Percentiles rank a stretch among this genome's conserved stretches.
phyloP scores from a whole-genome alignment of 30 jellyfish, hydroid and myxozoan species.

The Clytia hemisphaerica region DNA sequence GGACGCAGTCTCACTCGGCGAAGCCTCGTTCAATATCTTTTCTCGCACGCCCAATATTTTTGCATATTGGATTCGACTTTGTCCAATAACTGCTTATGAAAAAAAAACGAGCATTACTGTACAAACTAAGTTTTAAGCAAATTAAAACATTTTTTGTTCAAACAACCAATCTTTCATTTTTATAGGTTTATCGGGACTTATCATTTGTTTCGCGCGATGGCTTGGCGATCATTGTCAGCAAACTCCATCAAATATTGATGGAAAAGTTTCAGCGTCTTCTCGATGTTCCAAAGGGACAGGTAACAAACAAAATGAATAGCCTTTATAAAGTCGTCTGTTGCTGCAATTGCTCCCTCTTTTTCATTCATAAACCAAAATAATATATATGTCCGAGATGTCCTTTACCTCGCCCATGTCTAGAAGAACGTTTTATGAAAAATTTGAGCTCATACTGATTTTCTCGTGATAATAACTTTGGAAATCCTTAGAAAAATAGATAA shows the following conservation, averaged over 20 bases:
- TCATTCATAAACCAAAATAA: not conserved
- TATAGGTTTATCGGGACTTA: constrained; percentile 82
- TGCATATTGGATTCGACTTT: no score
- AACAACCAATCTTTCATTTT: no score
- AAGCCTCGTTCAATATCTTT: no score
- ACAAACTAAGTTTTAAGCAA: no score
- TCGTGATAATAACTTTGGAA: no score
- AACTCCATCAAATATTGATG: constrained; percentile 46
- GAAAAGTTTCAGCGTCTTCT: constrained; percentile 70
- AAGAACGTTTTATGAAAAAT: not conserved
- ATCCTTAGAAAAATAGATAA: not conserved
- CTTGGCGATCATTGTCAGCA: constrained; percentile 49
- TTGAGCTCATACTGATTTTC: no score
- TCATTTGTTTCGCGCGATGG: constrained; percentile 91
- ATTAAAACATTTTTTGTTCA: no score
- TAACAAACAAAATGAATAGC: no score
- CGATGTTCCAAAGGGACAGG: constrained; percentile 80
- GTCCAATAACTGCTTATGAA: no score
- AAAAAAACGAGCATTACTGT: no score
- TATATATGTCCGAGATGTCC: not conserved
- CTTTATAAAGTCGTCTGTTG: not conserved
- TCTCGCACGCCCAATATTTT: no score
- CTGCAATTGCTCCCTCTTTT: not conserved
- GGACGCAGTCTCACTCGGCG: no score
- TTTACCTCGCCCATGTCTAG: not conserved